Evolutionary conservation across 2,113 vertebrate genomes (phyloP), one percentile per base, ranked within the genome.

Genomic region (Chlorodrepanis virens): DNA sequence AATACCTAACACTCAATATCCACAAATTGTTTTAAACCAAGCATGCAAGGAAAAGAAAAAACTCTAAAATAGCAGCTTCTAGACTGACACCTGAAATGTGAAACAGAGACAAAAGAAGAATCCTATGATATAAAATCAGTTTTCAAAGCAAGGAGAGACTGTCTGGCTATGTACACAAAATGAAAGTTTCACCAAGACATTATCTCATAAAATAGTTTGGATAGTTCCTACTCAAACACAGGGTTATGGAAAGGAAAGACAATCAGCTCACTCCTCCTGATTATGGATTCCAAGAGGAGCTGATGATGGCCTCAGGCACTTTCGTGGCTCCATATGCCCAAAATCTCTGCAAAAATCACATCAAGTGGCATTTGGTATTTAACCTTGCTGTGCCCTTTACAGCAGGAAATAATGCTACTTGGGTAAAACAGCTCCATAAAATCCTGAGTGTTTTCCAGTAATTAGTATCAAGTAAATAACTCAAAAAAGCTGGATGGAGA

Each of bases 191-290:
- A 10, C 59, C 23, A 70, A 76, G 82, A 67, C 19, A 3, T 80
- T 63, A 54, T 72, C 0, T 0, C 39, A 54, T 77, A 8, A 91
- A 90, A 86, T 57, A 90, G 67, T 85, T 72, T 57, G 47, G 25
- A 81, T 72, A 76, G 67, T 37, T 84, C 40, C 90, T 57, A 42
- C 78, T 82, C 39, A 83, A 87, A 63, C 0, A 7, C 40, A 44
- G 68, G 53, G 35, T 76, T 88, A 39, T 19, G 54, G 50, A 83
- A 75, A 86, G 83, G 56, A 93, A 86, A 94, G 85, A 80, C 83
- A 93, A 75, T 81, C 92, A 86, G 56, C 76, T 80, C 6, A 1
- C 45, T 93, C 89, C 70, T 96, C 72, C 75, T 96, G 84, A 93
- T 89, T 91, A 79, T 2, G 0, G 81, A 79, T 93, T 52, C 93